A percentile compares a stretch with the other conserved stretches of the same genome.
Conservation (phyloP, 2,113 vertebrate species). For the Cinclus mexicanus region DNA sequence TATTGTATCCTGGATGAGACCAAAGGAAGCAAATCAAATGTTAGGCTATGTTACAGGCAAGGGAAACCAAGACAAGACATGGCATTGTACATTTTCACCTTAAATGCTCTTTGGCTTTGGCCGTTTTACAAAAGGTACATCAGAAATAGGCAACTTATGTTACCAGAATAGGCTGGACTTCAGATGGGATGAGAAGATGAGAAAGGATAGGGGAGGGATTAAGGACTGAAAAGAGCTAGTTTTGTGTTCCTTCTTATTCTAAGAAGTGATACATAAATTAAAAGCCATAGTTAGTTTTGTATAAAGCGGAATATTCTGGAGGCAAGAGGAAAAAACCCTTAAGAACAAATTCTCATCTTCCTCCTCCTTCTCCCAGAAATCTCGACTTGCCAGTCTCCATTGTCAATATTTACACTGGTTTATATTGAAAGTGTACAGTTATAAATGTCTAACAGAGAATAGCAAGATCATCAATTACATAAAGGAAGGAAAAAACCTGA, state of each 20-base stretch:
- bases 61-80: neutral
- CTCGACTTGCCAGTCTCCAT: neutral
- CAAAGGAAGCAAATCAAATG: neutral
- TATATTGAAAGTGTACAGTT: neutral
- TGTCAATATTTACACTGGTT: conserved; percentile 26
- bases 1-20: neutral
- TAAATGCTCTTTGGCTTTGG: conserved; percentile 35
- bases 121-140: neutral
- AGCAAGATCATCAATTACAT: neutral
- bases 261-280: neutral
- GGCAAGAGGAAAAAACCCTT: neutral
- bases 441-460: neutral
- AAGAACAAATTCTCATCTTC: neutral
- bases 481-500: neutral
- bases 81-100: conserved; percentile 41
- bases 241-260: neutral
- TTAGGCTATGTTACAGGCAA: conserved; percentile 20
- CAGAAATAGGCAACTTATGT: conserved; percentile 21
- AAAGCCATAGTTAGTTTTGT: neutral
- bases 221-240: neutral
- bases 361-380: conserved; percentile 12
- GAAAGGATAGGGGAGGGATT: neutral
- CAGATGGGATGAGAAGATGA: neutral
- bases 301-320: neutral
- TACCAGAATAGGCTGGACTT: conserved; percentile 25